A percentile compares a stretch with the other conserved stretches of the same genome.
These are phyloP conservation scores for Danio aesculapii DNA, from an alignment of 2,797 vertebrate genomes.

Conservation along the genomic window DNA sequence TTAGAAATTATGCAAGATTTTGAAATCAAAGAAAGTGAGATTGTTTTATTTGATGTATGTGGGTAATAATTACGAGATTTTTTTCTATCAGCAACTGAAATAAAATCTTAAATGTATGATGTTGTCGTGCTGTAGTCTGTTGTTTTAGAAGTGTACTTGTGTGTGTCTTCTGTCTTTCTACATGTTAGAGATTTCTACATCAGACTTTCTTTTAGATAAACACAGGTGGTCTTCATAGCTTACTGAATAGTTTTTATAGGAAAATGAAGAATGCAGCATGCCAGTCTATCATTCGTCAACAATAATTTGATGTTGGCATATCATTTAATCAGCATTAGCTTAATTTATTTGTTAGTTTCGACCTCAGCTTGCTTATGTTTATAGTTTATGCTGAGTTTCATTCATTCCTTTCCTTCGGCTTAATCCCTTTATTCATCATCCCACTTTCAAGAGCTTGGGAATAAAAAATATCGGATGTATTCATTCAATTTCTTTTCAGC, in stretches of 20 bases:
- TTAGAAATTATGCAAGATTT: conserved; percentile 47
- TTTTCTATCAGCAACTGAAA: conserved; percentile 57
- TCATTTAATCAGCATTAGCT: background rate
- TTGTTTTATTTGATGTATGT: conserved; percentile 48
- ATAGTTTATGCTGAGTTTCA: no score
- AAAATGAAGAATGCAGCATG: background rate
- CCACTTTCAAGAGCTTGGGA: background rate
- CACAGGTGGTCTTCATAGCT: background rate
- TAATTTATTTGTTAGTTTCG: background rate
- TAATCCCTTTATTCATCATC: background rate
- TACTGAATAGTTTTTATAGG: background rate
- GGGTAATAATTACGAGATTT: conserved; percentile 47
- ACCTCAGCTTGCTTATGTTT: background rate
- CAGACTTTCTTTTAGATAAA: background rate
- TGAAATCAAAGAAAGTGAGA: conserved; percentile 40
- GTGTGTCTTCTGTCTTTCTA: background rate
- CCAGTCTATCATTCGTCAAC: background rate
- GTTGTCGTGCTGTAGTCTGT: background rate
- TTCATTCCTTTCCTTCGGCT: no score
- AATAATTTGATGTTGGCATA: background rate
- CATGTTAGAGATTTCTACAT: conserved; percentile 12
- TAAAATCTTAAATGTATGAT: conserved; percentile 49
- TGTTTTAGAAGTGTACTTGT: background rate
- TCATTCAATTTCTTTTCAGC: no score
- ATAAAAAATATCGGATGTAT: background rate